Evolutionary conservation across 2,888 invertebrate species (phyloP), one percentile per base, ranked within the genome.

Genomic region (Torymus aiolomorphi): DNA sequence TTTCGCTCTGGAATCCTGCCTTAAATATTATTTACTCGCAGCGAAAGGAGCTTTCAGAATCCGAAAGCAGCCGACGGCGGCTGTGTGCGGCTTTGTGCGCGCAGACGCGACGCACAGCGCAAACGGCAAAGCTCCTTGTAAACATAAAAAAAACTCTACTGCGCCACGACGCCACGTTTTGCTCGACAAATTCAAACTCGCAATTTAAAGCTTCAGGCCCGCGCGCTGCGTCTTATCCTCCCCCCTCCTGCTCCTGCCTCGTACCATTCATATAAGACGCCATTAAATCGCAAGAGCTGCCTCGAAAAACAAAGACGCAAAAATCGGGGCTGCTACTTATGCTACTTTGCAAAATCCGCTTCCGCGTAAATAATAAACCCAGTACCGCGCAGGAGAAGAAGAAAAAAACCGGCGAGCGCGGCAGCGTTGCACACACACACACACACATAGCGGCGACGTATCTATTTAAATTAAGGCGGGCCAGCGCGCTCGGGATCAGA

Each of bases 401-500:
- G 20, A 20, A 20, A 20, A 20, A 20, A 20, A 20, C n/a, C n/a
- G n/a, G n/a, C n/a, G n/a, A n/a, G n/a, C n/a, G 24, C 24, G 3
- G 24, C 24, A 24, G 3, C 24, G 24, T 24, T 24, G 24, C 24
- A 3, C 24, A 24, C n/a, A 20, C 2, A 20, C 2, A 20, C 2
- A 20, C 20, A 20, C 2, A 20, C 49, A 56, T 56, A 56, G 56
- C 69, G 54, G 42, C 57, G 31, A 31, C 31, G 52, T 77, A 81
- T 78, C 80, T 63, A 81, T 78, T 81, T 78, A 81, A 81, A 81
- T 81, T 71, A 78, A 56, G 61, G 12, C 66, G 63, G 31, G 31
- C 63, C 63, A 52, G 42, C 20, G 24, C 56, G 16, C 49, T 56
- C 14, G 62, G 76, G 69, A 78, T 78, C 81, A 66, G 75, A 78